Evolutionary conservation across 2,113 vertebrate genomes (phyloP).

Genomic region (Hippocampus comes): DNA sequence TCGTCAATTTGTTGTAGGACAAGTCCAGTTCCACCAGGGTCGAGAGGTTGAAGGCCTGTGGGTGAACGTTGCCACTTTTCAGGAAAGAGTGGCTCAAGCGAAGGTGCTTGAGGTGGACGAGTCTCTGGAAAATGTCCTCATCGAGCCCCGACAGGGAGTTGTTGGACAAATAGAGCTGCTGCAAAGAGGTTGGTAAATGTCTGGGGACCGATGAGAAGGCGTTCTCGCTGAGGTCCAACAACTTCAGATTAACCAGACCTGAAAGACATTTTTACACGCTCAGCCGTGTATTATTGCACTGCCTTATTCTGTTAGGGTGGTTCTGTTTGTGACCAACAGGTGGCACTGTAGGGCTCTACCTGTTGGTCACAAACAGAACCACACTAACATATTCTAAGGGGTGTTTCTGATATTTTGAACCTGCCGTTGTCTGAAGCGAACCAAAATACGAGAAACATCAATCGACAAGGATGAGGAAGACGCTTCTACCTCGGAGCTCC

Average conservation of each 20-base stretch:
- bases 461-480: background rate
- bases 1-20: conserved; percentile 71
- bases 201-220: conserved; percentile 58
- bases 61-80: conserved; percentile 36
- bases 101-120: conserved; percentile 62
- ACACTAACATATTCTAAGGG: background rate
- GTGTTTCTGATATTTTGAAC: background rate
- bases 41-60: conserved; percentile 62
- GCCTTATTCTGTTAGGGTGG: background rate
- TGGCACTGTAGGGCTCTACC: too few species aligned
- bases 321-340: too few species aligned
- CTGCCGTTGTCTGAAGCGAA: background rate
- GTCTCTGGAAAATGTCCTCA: conserved; percentile 51
- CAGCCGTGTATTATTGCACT: background rate
- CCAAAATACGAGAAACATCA: background rate
- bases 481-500: conserved; percentile 59
- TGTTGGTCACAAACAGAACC: too few species aligned
- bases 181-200: conserved; percentile 63
- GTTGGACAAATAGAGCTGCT: conserved; percentile 74
- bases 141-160: conserved; percentile 61
- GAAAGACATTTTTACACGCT: background rate
- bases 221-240: conserved; percentile 72
- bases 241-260: conserved; percentile 63
- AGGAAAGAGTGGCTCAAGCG: conserved; percentile 67
- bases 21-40: conserved; percentile 75